phyloP scores from a whole-genome alignment of 2,888 invertebrate genomes.

The Stictocephala bisonia region DNA sequence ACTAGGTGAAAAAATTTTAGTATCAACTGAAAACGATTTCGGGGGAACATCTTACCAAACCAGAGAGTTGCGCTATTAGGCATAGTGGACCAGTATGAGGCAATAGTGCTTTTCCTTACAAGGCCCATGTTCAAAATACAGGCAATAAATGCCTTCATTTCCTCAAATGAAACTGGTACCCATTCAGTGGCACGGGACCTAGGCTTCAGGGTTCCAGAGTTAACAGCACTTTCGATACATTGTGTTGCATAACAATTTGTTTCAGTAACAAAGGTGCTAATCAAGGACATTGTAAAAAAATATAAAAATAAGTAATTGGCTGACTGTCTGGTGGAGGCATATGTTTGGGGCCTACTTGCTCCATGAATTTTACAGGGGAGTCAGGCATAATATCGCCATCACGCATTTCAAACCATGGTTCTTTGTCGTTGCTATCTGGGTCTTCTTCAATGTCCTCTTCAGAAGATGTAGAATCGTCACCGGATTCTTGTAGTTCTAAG shows the following conservation, averaged over 20 bases:
- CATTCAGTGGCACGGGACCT: constrained; percentile 17
- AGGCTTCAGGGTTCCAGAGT: neutral
- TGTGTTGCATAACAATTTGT: constrained; percentile 7
- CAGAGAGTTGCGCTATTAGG: neutral
- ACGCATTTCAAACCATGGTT: too few species aligned
- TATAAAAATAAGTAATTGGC: too few species aligned
- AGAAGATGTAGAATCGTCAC: too few species aligned
- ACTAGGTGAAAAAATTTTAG: neutral
- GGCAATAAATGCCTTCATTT: constrained; percentile 1
- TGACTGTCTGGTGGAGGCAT: too few species aligned
- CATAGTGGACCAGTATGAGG: neutral
- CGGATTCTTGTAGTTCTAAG: too few species aligned
- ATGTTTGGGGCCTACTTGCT: too few species aligned
- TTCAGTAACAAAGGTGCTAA: neutral
- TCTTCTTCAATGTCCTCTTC: too few species aligned
- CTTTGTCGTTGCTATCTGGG: too few species aligned
- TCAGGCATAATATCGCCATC: too few species aligned
- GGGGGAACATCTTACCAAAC: neutral
- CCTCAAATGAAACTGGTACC: neutral
- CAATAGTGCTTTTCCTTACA: neutral
- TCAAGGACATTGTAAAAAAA: neutral
- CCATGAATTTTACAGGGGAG: too few species aligned
- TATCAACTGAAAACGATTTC: constrained; percentile 1
- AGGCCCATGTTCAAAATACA: constrained; percentile 25
- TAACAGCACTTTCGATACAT: too few species aligned